phyloP scores from a whole-genome alignment of 2,888 invertebrate species.

The Tricholauxania praeusta region DNA sequence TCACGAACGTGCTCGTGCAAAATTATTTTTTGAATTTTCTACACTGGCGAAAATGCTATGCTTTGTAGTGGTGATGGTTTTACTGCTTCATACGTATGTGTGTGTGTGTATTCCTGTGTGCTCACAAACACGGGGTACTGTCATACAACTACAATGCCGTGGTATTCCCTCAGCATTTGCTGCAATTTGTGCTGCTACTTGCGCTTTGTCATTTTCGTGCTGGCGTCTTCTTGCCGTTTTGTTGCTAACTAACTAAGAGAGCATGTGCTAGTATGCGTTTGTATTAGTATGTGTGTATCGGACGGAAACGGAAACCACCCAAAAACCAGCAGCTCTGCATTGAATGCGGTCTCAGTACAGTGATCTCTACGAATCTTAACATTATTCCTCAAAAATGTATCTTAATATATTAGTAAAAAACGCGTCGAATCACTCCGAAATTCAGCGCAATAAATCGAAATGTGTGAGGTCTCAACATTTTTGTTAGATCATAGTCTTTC shows the following conservation, averaged over 20 bases:
- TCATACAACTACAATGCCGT: neutral
- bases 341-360: neutral
- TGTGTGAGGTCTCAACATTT: too few relatives aligned
- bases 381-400: too few relatives aligned
- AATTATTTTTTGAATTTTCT: neutral
- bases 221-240: neutral
- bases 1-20: conserved; percentile 10
- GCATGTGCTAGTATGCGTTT: neutral
- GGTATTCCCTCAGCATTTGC: neutral
- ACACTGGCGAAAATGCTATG: neutral
- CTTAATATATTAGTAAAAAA: too few relatives aligned
- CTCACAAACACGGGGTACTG: neutral
- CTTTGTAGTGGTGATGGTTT: neutral
- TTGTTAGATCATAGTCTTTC: too few relatives aligned
- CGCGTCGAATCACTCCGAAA: too few relatives aligned
- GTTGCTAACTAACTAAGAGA: neutral
- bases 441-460: too few relatives aligned
- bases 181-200: neutral
- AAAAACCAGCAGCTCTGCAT: neutral
- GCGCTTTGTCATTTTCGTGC: neutral
- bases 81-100: neutral
- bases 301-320: conserved; percentile 21
- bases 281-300: too few relatives aligned
- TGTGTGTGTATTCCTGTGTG: neutral
- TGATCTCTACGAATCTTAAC: neutral